Percentiles rank a stretch among this genome's conserved stretches.
These are phyloP conservation scores for Amazonetta brasiliensis DNA, from an alignment of 2,797 vertebrate genomes.

Conservation along the genomic window DNA sequence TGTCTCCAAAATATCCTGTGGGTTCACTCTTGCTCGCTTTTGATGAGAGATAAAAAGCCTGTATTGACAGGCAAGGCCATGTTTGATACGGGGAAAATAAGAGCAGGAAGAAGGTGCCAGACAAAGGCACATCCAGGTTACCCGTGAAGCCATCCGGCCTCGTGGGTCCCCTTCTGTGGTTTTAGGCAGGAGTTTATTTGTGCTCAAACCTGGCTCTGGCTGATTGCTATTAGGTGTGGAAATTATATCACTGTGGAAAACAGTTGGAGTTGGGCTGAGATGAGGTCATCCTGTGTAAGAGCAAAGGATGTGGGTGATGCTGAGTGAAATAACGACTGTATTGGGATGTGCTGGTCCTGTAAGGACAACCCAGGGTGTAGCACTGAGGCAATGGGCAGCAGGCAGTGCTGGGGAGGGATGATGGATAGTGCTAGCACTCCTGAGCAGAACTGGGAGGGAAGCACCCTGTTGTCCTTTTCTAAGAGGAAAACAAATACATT, in stretches of 20 bases:
- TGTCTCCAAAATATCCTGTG: not conserved
- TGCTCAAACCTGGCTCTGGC: not conserved
- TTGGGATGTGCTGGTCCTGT: not conserved
- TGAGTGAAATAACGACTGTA: not conserved
- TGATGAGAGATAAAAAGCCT: not conserved
- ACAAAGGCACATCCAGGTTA: not conserved
- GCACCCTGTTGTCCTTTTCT: not conserved
- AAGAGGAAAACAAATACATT: not conserved
- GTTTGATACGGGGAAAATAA: not conserved
- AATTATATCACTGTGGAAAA: constrained; percentile 12
- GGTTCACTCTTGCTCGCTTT: not conserved
- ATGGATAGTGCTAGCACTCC: rapidly evolving
- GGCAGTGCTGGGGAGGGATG: not conserved
- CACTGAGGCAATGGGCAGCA: not conserved
- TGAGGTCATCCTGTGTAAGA: not conserved
- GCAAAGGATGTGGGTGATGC: not conserved
- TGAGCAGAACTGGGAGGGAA: not conserved
- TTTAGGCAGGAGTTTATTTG: constrained; percentile 17
- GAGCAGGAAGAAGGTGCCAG: not conserved
- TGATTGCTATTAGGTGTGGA: not conserved
- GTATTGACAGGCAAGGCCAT: not conserved
- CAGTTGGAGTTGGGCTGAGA: constrained; percentile 9
- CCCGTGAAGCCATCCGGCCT: not conserved
- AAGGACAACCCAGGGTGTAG: not conserved
- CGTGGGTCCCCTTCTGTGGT: not conserved